These are phyloP conservation scores for Planiliza haematocheilus DNA, from an alignment of 2,113 vertebrate species.

Conservation along the genomic window DNA sequence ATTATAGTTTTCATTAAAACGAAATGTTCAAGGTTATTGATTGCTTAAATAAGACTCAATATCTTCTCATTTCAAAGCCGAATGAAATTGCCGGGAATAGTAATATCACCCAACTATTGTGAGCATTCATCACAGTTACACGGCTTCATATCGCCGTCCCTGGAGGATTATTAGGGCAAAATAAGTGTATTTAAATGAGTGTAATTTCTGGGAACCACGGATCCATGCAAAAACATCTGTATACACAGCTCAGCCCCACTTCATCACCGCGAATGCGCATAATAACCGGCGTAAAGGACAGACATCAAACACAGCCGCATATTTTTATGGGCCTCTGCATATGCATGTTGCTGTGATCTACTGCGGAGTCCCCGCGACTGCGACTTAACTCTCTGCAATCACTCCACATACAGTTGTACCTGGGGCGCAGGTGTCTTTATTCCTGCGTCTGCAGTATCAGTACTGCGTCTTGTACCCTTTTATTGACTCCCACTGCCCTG, in stretches of 20 bases:
- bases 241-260: conserved; percentile 47
- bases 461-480: conserved; percentile 30
- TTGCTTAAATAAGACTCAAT: conserved; percentile 86
- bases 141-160: conserved; percentile 65
- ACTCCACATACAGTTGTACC: conserved; percentile 34
- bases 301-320: conserved; percentile 42
- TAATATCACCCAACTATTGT: conserved; percentile 82
- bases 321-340: conserved; percentile 17
- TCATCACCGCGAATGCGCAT: conserved; percentile 51
- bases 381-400: conserved; percentile 10
- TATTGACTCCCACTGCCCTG: conserved; percentile 19
- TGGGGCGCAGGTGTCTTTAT: conserved; percentile 35
- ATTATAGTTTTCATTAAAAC: conserved; percentile 88
- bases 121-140: conserved; percentile 77
- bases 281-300: conserved; percentile 44
- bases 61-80: conserved; percentile 80
- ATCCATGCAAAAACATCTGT: conserved; percentile 73
- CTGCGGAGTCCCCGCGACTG: background rate
- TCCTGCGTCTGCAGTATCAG: conserved; percentile 7
- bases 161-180: conserved; percentile 78
- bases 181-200: conserved; percentile 80
- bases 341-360: conserved; percentile 20
- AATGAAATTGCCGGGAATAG: conserved; percentile 82
- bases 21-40: conserved; percentile 84
- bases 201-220: conserved; percentile 73